Evolutionary conservation across 2,113 vertebrate species (phyloP).

Genomic region (Cinclus cinclus): DNA sequence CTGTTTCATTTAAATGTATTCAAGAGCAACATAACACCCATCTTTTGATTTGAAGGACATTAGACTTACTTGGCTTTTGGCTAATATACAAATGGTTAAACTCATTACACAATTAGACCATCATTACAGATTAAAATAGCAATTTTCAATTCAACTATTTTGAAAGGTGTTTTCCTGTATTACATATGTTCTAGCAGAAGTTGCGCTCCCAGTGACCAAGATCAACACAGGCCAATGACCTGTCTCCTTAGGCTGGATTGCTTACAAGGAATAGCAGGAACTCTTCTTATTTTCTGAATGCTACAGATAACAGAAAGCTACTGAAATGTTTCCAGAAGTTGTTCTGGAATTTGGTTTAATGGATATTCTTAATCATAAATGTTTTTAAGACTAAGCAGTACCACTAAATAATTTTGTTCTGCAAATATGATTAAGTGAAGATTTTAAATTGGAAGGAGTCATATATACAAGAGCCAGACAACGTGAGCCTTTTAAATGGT

Average conservation of each 20-base stretch:
- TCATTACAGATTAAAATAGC: not conserved
- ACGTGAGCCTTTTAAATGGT: not conserved
- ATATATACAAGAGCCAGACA: not conserved
- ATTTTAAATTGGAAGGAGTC: not conserved
- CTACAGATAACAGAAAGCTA: not conserved
- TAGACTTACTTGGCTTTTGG: not conserved
- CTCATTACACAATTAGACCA: not conserved
- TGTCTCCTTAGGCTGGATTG: not conserved
- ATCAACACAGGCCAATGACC: not conserved
- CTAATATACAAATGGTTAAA: not conserved
- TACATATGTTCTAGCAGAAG: not conserved
- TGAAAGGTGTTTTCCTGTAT: not conserved
- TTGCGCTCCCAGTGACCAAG: not conserved
- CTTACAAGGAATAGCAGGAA: not conserved
- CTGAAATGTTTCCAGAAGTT: not conserved
- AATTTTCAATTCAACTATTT: not conserved
- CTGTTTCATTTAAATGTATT: not conserved
- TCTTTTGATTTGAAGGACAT: not conserved
- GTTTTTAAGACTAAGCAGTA: not conserved
- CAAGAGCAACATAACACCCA: not conserved
- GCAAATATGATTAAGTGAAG: not conserved
- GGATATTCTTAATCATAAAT: not conserved
- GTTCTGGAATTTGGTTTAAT: not conserved
- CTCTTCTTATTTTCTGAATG: not conserved
- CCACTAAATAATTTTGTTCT: not conserved